Conservation (phyloP, 2,797 vertebrate genomes). For the Pteronotus mesoamericanus region DNA sequence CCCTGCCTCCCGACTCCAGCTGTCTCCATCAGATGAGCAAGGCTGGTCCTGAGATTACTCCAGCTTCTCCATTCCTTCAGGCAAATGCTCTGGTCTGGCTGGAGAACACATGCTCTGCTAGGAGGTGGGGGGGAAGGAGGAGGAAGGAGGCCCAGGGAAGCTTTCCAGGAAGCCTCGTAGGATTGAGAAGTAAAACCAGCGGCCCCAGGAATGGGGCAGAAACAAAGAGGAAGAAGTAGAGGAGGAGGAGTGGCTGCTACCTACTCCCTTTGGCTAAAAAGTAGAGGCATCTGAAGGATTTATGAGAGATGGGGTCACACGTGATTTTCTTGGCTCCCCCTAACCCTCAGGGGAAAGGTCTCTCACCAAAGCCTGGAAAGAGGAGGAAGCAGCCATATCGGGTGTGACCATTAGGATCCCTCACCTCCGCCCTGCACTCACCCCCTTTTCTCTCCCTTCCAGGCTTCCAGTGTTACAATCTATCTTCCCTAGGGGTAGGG, state of each 20-base stretch:
- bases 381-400: neutral
- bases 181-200: neutral
- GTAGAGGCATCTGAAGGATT: neutral
- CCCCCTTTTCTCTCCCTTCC: neutral
- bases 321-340: neutral
- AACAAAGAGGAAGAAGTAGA: constrained; percentile 13
- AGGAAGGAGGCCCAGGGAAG: neutral
- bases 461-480: neutral
- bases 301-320: neutral
- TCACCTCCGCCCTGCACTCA: neutral
- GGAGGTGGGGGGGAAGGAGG: neutral
- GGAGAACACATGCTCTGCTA: neutral
- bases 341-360: neutral
- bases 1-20: constrained; percentile 20
- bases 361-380: neutral
- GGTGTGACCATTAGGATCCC: neutral
- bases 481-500: fast-evolving
- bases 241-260: neutral
- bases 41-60: neutral
- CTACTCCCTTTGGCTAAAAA: neutral
- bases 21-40: neutral
- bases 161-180: neutral
- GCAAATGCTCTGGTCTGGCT: neutral
- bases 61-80: neutral
- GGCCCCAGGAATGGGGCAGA: neutral